Evolutionary conservation across 2,113 vertebrate genomes (phyloP), one percentile per base, ranked within the genome.

Genomic region (Cyrtonyx montezumae): DNA sequence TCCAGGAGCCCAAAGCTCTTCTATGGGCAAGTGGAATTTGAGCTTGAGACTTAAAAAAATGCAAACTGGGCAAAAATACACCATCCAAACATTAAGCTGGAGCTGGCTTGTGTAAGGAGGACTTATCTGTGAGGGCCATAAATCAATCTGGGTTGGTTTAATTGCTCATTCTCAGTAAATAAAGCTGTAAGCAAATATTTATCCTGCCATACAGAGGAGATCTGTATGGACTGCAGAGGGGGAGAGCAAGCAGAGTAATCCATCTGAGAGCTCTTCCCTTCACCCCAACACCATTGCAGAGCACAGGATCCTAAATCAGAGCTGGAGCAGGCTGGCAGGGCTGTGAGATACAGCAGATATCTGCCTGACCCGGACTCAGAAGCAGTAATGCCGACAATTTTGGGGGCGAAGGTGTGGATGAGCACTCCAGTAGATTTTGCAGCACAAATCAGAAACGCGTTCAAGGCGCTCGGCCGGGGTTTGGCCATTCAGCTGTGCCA

Each of bases 161-260:
- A 94, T 91, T 96, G 90, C 90, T 92, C 51, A 20, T 88, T 59
- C 0, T 8, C 79, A 91, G 92, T 96, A 96, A 93, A 86, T 94
- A 95, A 93, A 93, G 45, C 83, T 90, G 63, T 62, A 67, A 90
- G 42, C 56, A 80, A 71, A 51, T 43, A 70, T 70, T 90, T 90
- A 28, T 76, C 67, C 76, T 45, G 3, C 88, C 58, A 79, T 58
- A 58, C 13, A 87, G 75, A 76, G 42, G 81, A 79, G 75, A 89
- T 92, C 79, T 95, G 67, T 75, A 6, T 53, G 0, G 79, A 45
- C 81, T 95, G 3, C 8, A 67, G 74, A 73, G 78, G 81, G 63
- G 73, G 93, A 93, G 78, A 92, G 91, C 65, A 14, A 73, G 79
- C 63, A 32, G 65, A 93, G 83, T 53, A 94, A 94, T 88, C 92